Conservation (phyloP, 2,888 invertebrate genomes). For the Drosophila demipolita region DNA sequence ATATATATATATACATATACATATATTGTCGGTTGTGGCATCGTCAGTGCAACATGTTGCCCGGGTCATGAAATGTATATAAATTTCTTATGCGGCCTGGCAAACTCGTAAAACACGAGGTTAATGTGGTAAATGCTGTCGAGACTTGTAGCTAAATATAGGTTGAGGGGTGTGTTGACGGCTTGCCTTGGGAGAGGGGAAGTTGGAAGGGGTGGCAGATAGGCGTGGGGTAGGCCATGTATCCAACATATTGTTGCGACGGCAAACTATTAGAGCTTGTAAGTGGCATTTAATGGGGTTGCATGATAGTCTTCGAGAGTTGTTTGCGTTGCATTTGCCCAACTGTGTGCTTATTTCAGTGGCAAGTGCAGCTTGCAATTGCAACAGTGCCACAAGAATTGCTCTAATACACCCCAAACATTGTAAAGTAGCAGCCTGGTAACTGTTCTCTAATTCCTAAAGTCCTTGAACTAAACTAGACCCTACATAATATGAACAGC, state of each 20-base stretch:
- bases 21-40: constrained; percentile 36
- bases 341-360: constrained; percentile 52
- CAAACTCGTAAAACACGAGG: constrained; percentile 78
- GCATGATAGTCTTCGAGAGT: constrained; percentile 20
- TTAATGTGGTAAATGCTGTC: constrained; percentile 74
- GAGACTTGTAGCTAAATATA: constrained; percentile 32
- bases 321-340: constrained; percentile 3
- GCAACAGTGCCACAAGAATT: constrained; percentile 15
- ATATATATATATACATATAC: constrained; percentile 8
- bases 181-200: neutral
- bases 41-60: constrained; percentile 77
- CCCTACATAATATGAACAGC: neutral
- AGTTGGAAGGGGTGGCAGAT: constrained; percentile 2
- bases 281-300: constrained; percentile 75
- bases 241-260: constrained; percentile 68
- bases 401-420: neutral
- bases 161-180: neutral
- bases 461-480: neutral
- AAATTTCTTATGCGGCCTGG: constrained; percentile 77
- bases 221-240: neutral
- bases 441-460: neutral
- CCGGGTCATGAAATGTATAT: constrained; percentile 75
- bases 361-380: constrained; percentile 45
- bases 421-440: too few species aligned
- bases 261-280: constrained; percentile 74